These are phyloP conservation scores for Acanthopleura granulata DNA, from an alignment of 2,888 invertebrate genomes.

Conservation along the genomic window DNA sequence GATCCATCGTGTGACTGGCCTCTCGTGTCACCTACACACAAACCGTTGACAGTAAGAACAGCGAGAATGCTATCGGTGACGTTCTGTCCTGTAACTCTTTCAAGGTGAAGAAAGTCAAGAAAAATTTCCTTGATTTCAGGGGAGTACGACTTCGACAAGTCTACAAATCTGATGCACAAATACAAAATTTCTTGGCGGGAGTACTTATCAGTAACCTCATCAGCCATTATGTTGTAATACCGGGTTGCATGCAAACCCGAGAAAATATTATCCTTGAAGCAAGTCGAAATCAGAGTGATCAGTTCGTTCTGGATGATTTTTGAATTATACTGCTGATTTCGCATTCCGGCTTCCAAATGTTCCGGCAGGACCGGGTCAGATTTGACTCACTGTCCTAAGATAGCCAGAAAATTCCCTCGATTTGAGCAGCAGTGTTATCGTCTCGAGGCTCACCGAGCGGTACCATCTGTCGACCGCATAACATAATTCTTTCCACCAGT, in stretches of 20 bases:
- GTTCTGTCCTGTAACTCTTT: constrained; percentile 25
- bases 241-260: constrained; percentile 21
- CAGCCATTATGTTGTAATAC: constrained; percentile 33
- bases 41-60: constrained; percentile 12
- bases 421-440: background rate
- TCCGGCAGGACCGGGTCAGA: constrained; percentile 25
- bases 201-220: constrained; percentile 32
- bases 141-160: background rate
- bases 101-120: constrained; percentile 23
- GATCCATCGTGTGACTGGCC: constrained; percentile 34
- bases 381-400: constrained; percentile 26
- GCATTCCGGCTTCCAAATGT: constrained; percentile 25
- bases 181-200: constrained; percentile 33
- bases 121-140: constrained; percentile 25
- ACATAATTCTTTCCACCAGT: constrained; percentile 31
- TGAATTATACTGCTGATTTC: constrained; percentile 28
- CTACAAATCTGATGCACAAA: constrained; percentile 28
- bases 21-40: constrained; percentile 24
- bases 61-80: constrained; percentile 20
- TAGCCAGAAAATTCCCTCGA: constrained; percentile 30
- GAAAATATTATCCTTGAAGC: constrained; percentile 25
- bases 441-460: constrained; percentile 30
- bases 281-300: constrained; percentile 26
- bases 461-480: constrained; percentile 34
- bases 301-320: constrained; percentile 36